These are phyloP conservation scores for Caenorhabditis japonica DNA, from an alignment of 2,888 invertebrate genomes.

Conservation along the genomic window DNA sequence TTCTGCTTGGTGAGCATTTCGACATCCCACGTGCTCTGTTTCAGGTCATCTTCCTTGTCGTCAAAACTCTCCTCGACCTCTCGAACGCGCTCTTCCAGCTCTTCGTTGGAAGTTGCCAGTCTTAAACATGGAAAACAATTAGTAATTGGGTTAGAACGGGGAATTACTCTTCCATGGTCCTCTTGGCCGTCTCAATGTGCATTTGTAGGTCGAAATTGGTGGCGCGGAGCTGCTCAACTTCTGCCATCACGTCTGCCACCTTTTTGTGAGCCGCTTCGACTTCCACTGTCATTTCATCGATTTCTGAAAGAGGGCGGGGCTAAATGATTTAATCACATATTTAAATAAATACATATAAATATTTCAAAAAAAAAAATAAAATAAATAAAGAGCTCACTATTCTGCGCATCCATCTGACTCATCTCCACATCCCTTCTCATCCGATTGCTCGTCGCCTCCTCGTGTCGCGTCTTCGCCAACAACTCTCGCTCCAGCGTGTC, in stretches of 20 bases:
- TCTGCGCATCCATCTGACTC: constrained; percentile 35
- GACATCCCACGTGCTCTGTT: constrained; percentile 32
- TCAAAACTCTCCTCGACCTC: constrained; percentile 25
- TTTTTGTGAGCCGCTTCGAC: constrained; percentile 43
- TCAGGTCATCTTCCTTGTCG: constrained; percentile 37
- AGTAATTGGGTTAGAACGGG: neutral
- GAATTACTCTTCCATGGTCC: constrained; percentile 31
- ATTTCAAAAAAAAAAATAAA: no score
- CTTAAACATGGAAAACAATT: constrained; percentile 11
- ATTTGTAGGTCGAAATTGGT: constrained; percentile 62
- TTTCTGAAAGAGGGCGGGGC: constrained; percentile 9
- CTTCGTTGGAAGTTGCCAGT: constrained; percentile 27
- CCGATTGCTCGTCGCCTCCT: constrained; percentile 13
- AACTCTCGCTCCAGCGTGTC: constrained; percentile 30
- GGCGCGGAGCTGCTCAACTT: constrained; percentile 50
- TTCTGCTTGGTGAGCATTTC: constrained; percentile 32
- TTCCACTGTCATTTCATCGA: constrained; percentile 37
- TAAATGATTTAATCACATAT: no score
- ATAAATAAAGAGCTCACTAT: constrained; percentile 11
- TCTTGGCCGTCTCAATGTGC: constrained; percentile 37
- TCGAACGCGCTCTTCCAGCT: constrained; percentile 29
- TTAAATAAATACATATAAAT: no score
- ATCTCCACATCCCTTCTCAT: constrained; percentile 19
- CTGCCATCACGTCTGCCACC: constrained; percentile 32
- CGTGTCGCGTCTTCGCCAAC: constrained; percentile 18